phyloP scores from a whole-genome alignment of 2,888 invertebrate species.

The Tubulanus polymorphus region DNA sequence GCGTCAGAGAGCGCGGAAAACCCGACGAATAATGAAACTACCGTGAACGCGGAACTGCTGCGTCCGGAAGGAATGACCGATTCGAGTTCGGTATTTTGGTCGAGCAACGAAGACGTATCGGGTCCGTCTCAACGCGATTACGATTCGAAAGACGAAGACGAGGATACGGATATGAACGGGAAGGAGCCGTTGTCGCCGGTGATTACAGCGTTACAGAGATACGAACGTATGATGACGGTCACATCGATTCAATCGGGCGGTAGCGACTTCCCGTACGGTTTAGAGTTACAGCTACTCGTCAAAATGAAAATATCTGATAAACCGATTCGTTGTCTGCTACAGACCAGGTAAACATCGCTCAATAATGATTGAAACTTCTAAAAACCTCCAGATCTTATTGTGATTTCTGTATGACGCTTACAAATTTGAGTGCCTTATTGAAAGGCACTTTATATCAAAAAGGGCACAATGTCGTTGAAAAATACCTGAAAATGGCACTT shows the following conservation, averaged over 20 bases:
- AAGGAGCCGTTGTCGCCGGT: background rate
- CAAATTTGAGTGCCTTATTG: background rate
- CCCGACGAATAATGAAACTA: too few relatives aligned
- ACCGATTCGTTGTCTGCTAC: conserved; percentile 54
- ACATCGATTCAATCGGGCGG: background rate
- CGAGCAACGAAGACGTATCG: conserved; percentile 41
- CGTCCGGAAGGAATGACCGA: too few relatives aligned
- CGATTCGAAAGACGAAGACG: background rate
- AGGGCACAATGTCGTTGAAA: background rate
- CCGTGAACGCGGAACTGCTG: too few relatives aligned
- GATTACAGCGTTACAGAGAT: background rate
- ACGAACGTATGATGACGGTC: background rate
- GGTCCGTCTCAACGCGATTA: conserved; percentile 25
- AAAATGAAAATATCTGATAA: conserved; percentile 57
- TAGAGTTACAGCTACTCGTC: conserved; percentile 52
- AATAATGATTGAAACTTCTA: too few relatives aligned
- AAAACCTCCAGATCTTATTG: background rate
- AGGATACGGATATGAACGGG: background rate
- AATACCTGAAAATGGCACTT: too few relatives aligned
- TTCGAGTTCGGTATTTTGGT: conserved; percentile 28
- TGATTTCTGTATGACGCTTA: background rate
- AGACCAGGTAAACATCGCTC: conserved; percentile 36
- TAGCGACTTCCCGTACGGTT: conserved; percentile 39
- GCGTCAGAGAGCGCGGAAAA: too few relatives aligned
- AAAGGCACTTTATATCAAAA: background rate